Evolutionary conservation across 2,888 invertebrate genomes (phyloP), one percentile per base, ranked within the genome.

Genomic region (Galeopsomyia nigrocyanea): DNA sequence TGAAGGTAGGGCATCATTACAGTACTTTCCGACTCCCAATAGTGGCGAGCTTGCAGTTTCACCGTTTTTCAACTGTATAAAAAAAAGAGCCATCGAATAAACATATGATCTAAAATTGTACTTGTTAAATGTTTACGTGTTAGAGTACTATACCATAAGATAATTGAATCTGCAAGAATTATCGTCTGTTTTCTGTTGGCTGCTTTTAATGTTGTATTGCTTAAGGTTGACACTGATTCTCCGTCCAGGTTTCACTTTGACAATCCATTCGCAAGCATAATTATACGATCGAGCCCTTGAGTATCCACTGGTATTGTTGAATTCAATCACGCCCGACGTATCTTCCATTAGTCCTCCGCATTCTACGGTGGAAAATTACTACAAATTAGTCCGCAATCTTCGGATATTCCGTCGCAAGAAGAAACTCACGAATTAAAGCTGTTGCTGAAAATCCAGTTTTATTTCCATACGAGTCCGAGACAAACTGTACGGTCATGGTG

Each of bases 1-100:
- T 16, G 87, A 88, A 16, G 82, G 80, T 70, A 86, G 86, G 0
- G 64, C 17, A 3, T 76, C 78, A 21, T 87, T 80, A 81, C 95
- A 95, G 82, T 91, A 94, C 84, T 92, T 93, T 2, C 95, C 95
- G 61, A 87, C 86, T 0, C 91, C 91, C 50, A 97, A 84, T 49
- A 92, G 83, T 0, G 96, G 95, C 0, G 96, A 94, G 72, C 90
- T 89, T 0, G 86, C 78, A 68, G 90, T 90, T 60, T 89, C 89
- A 0, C 97, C 97, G 86, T 97, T 96, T 79, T 91, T 90, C 63
- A 95, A 79, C 90, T 92, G 82, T 22, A n/a, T n/a, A n/a, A n/a
- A n/a, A n/a, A n/a, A n/a, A n/a, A n/a, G n/a, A n/a, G n/a, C 13
- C 13, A 39, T 39, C 39, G 39, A 39, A 39, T 39, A 10, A 39